Evolutionary conservation across 1,140 invertebrate genomes (phyloP).

Genomic region (Aphidius gifuensis): DNA sequence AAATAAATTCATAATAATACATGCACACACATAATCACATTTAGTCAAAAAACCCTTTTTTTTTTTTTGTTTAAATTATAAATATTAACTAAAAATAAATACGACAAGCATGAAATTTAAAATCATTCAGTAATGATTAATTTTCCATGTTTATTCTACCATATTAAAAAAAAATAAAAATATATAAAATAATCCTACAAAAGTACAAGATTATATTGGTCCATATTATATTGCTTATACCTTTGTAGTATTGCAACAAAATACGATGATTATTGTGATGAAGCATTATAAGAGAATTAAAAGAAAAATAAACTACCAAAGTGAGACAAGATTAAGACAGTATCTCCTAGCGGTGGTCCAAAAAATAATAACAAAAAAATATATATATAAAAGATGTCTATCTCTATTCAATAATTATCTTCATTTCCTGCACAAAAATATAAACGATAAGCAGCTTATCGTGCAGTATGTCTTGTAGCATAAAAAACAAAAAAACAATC

Average conservation of each 20-base stretch:
- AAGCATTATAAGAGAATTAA: background rate
- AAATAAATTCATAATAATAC: constrained; percentile 21
- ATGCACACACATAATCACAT: background rate
- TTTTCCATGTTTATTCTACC: background rate
- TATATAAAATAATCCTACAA: background rate
- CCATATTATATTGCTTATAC: background rate
- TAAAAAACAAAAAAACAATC: background rate
- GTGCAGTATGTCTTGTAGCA: background rate
- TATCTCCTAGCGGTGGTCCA: background rate
- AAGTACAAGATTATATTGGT: background rate
- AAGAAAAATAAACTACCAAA: no score
- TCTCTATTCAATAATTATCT: constrained; percentile 12
- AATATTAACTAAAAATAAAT: no score
- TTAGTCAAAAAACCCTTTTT: no score
- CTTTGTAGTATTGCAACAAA: background rate
- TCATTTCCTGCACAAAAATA: background rate
- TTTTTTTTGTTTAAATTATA: no score
- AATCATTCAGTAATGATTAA: background rate
- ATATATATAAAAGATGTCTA: background rate
- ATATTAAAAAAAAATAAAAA: background rate
- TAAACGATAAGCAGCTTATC: constrained; percentile 9
- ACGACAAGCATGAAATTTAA: no score
- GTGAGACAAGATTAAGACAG: no score
- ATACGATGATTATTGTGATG: background rate
- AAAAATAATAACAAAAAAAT: background rate